Percentiles rank a stretch among this genome's conserved stretches.
Conservation (phyloP, 30 jellyfish, hydroid and myxozoan genomes). For the Turritopsis rubra region DNA sequence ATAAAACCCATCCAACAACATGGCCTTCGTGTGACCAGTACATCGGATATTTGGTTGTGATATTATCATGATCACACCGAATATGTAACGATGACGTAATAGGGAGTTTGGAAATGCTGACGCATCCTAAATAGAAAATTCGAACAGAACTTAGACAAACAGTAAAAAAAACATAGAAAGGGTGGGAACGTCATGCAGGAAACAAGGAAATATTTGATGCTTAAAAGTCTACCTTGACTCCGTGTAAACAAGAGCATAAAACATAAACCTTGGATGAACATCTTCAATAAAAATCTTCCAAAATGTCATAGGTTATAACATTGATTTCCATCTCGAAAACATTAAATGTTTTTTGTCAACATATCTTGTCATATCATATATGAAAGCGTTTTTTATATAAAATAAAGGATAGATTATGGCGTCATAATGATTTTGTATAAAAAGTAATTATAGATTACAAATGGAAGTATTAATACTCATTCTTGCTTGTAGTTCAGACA, state of each 20-base stretch:
- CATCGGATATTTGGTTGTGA: not conserved
- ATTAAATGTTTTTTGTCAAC: not conserved
- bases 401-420: not conserved
- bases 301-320: no score
- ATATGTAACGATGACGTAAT: not conserved
- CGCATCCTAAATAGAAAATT: not conserved
- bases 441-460: no score
- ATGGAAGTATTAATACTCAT: no score
- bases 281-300: not conserved
- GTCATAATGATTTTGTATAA: not conserved
- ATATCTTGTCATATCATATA: not conserved
- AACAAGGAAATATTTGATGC: no score
- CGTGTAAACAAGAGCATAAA: not conserved
- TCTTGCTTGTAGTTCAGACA: no score
- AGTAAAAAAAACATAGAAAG: no score
- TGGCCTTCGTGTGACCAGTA: not conserved
- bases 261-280: not conserved
- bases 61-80: not conserved
- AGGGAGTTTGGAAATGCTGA: not conserved
- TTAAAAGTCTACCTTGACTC: not conserved
- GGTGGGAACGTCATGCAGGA: no score
- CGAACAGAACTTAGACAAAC: not conserved
- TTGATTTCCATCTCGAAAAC: no score
- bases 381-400: not conserved
- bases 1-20: not conserved